Base-by-base conservation (phyloP, 2,888 invertebrate species). In the Apotomis capreana region DNA sequence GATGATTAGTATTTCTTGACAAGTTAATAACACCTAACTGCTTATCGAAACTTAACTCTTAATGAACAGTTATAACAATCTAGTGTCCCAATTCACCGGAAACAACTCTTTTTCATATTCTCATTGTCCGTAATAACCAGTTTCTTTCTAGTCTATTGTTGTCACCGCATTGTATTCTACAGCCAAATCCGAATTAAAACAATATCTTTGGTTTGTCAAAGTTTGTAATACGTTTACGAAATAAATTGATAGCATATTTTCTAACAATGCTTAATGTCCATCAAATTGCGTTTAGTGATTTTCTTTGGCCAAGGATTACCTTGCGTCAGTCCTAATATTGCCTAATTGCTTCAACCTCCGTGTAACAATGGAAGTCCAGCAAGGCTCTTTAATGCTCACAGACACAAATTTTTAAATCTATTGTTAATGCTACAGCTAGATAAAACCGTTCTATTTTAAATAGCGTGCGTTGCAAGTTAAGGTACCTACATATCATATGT, bases 291-390 rank as follows among this genome's bases (percentile, higher is more conserved):
- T 68, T 75, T 75, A 74, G 61, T 68, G 68, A 73, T 73, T 73
- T 64, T 75, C 76, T 75, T 59, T 72, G 78, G 74, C 81, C 87
- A 89, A 91, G 89, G 90, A 84, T 87, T 86, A 81, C 83, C 85
- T 82, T 82, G 68, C 78, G 79, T 81, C 81, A 79, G 79, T 82
- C 83, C 82, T 82, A 86, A 86, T 85, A 85, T 89, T 89, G 85
- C 87, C 81, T 91, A 91, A 92, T 91, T 88, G 82, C 83, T 87
- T 83, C 82, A 89, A 87, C 89, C 87, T 88, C 83, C 78, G 64
- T 68, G 68, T 73, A 87, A 89, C 87, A 89, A 89, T 88, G 82
- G 87, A 85, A 84, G 81, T 84, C 80, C 74, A 65, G 74, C 84
- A 86, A 86, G 88, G 85, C 82, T 81, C 80, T 80, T 78, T 80